Conservation (phyloP, 2,113 vertebrate genomes). For the Entosphenus tridentatus region DNA sequence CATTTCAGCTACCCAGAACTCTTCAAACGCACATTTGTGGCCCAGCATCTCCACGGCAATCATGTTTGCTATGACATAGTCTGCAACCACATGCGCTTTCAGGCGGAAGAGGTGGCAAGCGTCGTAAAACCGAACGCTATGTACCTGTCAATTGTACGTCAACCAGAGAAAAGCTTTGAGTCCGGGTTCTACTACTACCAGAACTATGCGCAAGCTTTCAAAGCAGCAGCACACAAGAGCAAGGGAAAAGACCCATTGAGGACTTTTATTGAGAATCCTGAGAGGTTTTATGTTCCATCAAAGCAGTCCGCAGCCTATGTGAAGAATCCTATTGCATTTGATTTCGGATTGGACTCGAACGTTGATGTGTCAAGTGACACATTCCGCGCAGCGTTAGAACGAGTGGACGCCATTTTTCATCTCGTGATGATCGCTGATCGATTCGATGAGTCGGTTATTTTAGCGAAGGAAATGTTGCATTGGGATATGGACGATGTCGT, state of each 20-base stretch:
- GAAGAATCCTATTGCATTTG: slow-evolving; percentile 41
- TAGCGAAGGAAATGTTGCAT: slow-evolving; percentile 39
- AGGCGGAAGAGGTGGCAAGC: slow-evolving; percentile 23
- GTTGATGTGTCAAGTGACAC: slow-evolving; percentile 15
- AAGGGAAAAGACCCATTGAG: slow-evolving; percentile 43
- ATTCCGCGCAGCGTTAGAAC: slow-evolving; percentile 28
- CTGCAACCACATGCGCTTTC: slow-evolving; percentile 49
- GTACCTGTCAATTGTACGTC: slow-evolving; percentile 47
- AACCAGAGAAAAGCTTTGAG: slow-evolving; percentile 52
- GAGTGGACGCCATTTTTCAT: slow-evolving; percentile 35
- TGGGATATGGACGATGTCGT: slow-evolving; percentile 53
- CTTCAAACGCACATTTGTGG: slow-evolving; percentile 38
- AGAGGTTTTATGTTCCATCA: slow-evolving; percentile 31
- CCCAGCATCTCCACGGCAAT: slow-evolving; percentile 25
- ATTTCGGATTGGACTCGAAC: slow-evolving; percentile 46
- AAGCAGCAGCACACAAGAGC: slow-evolving; percentile 11
- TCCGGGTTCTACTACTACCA: slow-evolving; percentile 55
- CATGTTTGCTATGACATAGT: slow-evolving; percentile 27
- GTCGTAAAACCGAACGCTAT: slow-evolving; percentile 42
- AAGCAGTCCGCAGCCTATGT: slow-evolving; percentile 47
- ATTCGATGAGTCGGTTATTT: slow-evolving; percentile 54
- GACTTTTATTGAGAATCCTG: slow-evolving; percentile 31
- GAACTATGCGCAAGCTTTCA: slow-evolving; percentile 41
- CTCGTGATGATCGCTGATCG: slow-evolving; percentile 56
- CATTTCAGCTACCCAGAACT: slow-evolving; percentile 53